phyloP scores from a whole-genome alignment of 2,113 vertebrate species.

The Myotis yumanensis region DNA sequence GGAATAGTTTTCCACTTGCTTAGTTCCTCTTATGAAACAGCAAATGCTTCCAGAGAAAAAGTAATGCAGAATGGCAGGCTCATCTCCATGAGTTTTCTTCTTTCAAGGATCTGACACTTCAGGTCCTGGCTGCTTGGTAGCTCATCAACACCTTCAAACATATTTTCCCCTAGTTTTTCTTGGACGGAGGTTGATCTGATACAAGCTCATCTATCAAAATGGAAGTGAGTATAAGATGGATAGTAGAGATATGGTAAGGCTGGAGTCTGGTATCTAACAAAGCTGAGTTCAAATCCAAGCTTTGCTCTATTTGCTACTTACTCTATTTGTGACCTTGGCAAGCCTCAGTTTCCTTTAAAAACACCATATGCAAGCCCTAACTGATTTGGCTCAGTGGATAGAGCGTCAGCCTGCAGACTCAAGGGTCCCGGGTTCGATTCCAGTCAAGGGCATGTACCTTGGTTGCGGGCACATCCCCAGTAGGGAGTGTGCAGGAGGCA shows the following conservation, averaged over 20 bases:
- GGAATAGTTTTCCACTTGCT: neutral
- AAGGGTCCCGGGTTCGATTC: no score
- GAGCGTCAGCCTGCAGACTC: no score
- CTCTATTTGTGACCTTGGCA: neutral
- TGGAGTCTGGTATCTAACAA: neutral
- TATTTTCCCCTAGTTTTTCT: neutral
- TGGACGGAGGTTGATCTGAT: neutral
- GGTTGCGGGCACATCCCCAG: no score
- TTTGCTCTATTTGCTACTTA: neutral
- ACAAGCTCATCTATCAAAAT: neutral
- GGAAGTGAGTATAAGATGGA: neutral
- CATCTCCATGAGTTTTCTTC: neutral
- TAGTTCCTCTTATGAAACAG: neutral
- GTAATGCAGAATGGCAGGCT: neutral
- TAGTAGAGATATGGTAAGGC: neutral
- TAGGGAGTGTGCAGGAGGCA: no score
- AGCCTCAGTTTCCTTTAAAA: neutral
- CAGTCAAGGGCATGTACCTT: no score
- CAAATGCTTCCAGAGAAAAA: neutral
- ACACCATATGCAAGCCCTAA: neutral
- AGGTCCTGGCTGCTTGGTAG: neutral
- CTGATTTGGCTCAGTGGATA: no score
- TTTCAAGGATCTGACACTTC: neutral
- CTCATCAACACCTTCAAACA: neutral
- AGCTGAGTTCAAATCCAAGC: neutral